A percentile compares a stretch with the other conserved stretches of the same genome.
These are phyloP conservation scores for Anisognathus igniventris DNA, from an alignment of 2,797 vertebrate species.

Conservation along the genomic window DNA sequence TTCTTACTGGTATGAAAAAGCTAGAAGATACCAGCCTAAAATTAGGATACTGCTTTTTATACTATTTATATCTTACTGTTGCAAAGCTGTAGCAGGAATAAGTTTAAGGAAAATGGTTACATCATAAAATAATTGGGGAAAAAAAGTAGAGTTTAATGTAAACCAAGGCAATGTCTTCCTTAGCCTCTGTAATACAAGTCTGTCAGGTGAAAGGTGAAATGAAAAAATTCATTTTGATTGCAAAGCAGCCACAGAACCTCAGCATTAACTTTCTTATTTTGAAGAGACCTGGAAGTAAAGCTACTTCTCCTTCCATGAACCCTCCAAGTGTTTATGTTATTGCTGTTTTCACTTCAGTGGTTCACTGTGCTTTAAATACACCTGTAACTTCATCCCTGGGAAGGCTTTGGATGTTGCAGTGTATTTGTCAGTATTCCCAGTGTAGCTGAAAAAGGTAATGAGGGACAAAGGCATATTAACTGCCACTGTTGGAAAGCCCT, in stretches of 20 bases:
- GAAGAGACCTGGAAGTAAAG: neutral
- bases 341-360: neutral
- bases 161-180: neutral
- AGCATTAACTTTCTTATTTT: neutral
- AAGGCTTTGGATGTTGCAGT: neutral
- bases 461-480: constrained; percentile 43
- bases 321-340: neutral
- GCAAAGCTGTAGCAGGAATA: neutral
- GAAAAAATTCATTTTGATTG: neutral
- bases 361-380: neutral
- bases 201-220: neutral
- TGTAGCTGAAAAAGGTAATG: neutral
- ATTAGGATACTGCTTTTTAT: constrained; percentile 17
- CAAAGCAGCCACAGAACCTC: neutral
- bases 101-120: neutral
- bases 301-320: neutral
- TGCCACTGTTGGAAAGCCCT: constrained; percentile 16
- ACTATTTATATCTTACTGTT: neutral
- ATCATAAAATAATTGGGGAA: neutral
- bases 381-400: constrained; percentile 1
- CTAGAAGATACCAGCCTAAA: constrained; percentile 25
- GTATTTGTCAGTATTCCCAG: neutral
- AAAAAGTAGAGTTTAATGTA: neutral
- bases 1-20: neutral
- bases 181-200: neutral